Evolutionary conservation across 2,888 invertebrate genomes (phyloP), one percentile per base, ranked within the genome.

Genomic region (Opisthograptis luteolata): DNA sequence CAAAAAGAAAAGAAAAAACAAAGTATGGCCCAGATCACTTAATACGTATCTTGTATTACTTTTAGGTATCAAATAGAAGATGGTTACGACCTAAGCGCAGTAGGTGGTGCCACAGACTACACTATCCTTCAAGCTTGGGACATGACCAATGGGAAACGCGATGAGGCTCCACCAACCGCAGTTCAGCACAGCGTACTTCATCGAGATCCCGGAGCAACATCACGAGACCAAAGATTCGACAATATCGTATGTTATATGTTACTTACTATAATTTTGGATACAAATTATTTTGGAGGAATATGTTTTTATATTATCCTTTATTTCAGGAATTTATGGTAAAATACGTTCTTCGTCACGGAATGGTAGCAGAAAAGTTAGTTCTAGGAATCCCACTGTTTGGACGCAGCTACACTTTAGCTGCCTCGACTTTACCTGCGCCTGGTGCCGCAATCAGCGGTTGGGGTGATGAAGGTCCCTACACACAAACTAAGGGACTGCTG

Each of bases 341-440:
- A 66, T 93, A 94, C 69, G 94, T 95, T 81, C 65, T 93, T 13
- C 89, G 92, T 27, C 91, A 92, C 41, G 94, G 95, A 0, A 91
- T 94, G 58, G 92, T 94, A 1, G 84, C 92, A 0, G 91, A 92
- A 1, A 96, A 96, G 76, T 76, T 96, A 2, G 92, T 96, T 1
- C 78, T 96, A 1, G 96, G 95, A 0, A 84, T 96, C 30, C 95
- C 96, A 0, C 87, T 95, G 27, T 96, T 94, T 66, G 96, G 95
- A 0, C 91, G 94, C 46, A 93, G 94, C 7, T 96, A 95, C 68
- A 94, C 93, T 0, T 79, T 96, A 14, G 91, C 92, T 28, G 81
- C 92, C 8, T 74, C 85, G 0, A 91, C 93, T 6, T 68, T 79
- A 12, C 92, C 92, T 0, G 68, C 82, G 0, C 92, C 92, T 0